phyloP scores from a whole-genome alignment of 1,140 invertebrate species.

The Berghia stephanieae region DNA sequence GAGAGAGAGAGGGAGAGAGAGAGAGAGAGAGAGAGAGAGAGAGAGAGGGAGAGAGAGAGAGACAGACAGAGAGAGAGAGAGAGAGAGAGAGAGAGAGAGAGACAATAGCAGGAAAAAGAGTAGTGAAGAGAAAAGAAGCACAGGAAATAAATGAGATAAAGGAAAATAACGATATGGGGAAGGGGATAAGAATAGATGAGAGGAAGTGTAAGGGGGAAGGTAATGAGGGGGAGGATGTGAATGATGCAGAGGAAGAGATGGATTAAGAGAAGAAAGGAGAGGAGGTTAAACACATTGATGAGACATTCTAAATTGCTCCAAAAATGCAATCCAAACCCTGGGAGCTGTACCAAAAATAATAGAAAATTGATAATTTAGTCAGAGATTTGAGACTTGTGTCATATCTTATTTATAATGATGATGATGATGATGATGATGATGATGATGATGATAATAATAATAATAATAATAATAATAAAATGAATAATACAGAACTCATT shows the following conservation, averaged over 20 bases:
- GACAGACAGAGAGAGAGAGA: not conserved
- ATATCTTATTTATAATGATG: too few species aligned
- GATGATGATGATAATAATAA: too few species aligned
- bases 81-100: slow-evolving; percentile 8
- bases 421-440: too few species aligned
- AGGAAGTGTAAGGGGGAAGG: not conserved
- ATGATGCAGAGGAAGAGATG: not conserved
- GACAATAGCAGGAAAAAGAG: not conserved
- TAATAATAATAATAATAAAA: too few species aligned
- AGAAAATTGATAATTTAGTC: too few species aligned
- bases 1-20: not conserved
- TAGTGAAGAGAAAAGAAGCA: not conserved
- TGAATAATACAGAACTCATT: too few species aligned
- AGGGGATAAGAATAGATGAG: not conserved
- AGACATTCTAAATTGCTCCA: too few species aligned
- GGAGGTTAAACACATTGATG: not conserved
- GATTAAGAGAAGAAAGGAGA: not conserved
- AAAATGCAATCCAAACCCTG: too few species aligned
- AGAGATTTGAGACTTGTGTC: too few species aligned
- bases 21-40: not conserved
- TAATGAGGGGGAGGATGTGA: not conserved
- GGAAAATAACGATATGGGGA: not conserved
- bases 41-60: not conserved
- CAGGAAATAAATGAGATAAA: not conserved
- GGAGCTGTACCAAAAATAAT: too few species aligned